Percentiles rank a stretch among this genome's conserved stretches.
phyloP scores from a whole-genome alignment of 2,113 vertebrate genomes.

The Motacilla tschutschensis region DNA sequence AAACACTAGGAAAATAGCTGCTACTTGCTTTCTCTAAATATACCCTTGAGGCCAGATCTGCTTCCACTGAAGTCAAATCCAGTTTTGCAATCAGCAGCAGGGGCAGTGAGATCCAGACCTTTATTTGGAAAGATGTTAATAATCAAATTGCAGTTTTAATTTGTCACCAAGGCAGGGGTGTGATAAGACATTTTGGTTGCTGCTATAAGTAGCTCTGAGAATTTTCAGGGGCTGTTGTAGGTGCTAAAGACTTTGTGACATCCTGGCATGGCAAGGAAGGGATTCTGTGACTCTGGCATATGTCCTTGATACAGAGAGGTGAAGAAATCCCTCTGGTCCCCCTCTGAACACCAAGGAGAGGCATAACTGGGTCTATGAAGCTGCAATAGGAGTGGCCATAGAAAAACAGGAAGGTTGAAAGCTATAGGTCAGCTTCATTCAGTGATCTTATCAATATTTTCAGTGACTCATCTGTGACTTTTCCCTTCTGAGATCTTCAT shows the following conservation, averaged over 20 bases:
- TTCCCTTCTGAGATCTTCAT: neutral
- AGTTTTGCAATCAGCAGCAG: neutral
- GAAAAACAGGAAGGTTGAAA: slow-evolving; percentile 44
- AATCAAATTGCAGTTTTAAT: slow-evolving; percentile 41
- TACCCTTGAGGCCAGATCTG: neutral
- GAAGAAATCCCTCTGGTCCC: slow-evolving; percentile 34
- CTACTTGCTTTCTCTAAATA: slow-evolving; percentile 30
- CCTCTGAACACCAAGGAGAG: neutral
- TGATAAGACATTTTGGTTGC: slow-evolving; percentile 16
- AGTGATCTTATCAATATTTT: slow-evolving; percentile 26
- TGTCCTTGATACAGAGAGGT: neutral
- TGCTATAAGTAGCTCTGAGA: slow-evolving; percentile 31
- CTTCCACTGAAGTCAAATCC: neutral
- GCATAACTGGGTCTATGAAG: neutral
- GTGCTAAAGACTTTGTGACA: slow-evolving; percentile 43
- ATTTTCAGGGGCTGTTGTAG: slow-evolving; percentile 11
- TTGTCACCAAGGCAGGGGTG: slow-evolving; percentile 38
- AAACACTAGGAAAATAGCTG: slow-evolving; percentile 36
- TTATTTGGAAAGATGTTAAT: slow-evolving; percentile 32
- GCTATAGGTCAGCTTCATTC: slow-evolving; percentile 2
- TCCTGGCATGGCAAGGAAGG: neutral
- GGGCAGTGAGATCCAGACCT: neutral
- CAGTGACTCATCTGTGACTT: slow-evolving; percentile 40
- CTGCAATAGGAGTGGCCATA: neutral
- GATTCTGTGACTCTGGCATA: slow-evolving; percentile 18